Evolutionary conservation across 2,113 vertebrate genomes (phyloP).

Genomic region (Oreotragus oreotragus): DNA sequence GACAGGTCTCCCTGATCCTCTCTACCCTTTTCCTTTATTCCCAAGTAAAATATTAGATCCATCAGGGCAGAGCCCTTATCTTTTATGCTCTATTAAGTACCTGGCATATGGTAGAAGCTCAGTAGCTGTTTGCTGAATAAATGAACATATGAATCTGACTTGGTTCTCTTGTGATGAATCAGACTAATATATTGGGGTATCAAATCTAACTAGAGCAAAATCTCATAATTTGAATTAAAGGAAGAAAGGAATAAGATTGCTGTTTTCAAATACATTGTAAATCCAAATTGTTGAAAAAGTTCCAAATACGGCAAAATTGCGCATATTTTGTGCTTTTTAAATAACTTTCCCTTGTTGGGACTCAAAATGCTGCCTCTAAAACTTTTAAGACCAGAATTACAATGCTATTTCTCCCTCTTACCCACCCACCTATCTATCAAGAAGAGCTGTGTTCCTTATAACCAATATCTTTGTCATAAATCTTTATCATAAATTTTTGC

Average conservation of each 20-base stretch:
- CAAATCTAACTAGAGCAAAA: background rate
- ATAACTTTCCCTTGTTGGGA: background rate
- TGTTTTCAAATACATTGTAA: background rate
- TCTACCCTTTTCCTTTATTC: background rate
- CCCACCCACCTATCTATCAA: background rate
- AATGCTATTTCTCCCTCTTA: background rate
- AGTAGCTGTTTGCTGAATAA: background rate
- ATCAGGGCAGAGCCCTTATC: background rate
- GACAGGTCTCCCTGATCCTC: background rate
- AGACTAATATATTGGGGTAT: background rate
- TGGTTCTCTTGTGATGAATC: background rate
- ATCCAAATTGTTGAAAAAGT: background rate
- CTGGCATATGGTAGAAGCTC: background rate
- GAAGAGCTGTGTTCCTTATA: background rate
- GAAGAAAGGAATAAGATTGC: background rate
- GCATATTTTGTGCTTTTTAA: background rate
- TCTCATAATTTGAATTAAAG: background rate
- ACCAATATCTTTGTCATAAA: background rate
- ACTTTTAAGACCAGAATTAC: background rate
- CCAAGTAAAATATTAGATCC: background rate
- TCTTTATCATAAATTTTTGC: background rate
- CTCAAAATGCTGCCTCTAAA: background rate
- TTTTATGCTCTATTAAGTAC: background rate
- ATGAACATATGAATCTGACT: background rate
- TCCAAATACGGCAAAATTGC: background rate